A percentile compares a stretch with the other conserved stretches of the same genome.
Conservation (phyloP, 2,797 vertebrate genomes). For the Peromyscus attwateri region DNA sequence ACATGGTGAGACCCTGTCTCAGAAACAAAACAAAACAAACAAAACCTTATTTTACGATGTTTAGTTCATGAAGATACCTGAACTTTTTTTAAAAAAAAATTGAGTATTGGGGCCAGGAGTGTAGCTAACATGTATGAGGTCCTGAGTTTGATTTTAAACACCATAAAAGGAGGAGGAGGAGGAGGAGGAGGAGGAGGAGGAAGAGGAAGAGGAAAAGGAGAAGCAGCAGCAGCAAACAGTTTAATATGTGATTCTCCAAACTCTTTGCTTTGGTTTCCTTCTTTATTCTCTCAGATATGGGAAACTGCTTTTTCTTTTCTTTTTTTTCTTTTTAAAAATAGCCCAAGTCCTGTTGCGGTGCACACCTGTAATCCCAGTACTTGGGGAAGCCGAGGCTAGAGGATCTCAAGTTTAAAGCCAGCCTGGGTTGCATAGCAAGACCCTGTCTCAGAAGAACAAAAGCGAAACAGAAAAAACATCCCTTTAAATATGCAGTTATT, state of each 20-base stretch:
- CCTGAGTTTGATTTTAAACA: background rate
- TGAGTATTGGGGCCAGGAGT: background rate
- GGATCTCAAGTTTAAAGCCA: background rate
- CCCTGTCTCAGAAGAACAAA: background rate
- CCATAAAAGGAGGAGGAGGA: no score
- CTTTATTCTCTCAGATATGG: background rate
- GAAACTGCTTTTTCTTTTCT: background rate
- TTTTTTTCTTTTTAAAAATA: background rate
- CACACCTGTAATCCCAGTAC: background rate
- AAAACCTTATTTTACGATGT: background rate
- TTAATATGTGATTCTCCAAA: background rate
- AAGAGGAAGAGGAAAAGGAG: no score
- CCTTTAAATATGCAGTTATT: background rate
- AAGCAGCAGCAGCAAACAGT: background rate
- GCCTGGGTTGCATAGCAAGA: background rate
- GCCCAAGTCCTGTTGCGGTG: background rate
- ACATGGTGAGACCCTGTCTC: background rate
- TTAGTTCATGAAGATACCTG: background rate
- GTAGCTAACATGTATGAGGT: background rate
- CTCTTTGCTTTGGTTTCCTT: conserved; percentile 36
- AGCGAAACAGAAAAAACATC: background rate
- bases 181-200: no score
- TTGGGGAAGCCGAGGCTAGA: background rate
- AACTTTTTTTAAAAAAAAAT: background rate
- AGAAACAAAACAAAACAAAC: background rate